Evolutionary conservation across 2,888 invertebrate species (phyloP).

Genomic region (Busseola fusca): DNA sequence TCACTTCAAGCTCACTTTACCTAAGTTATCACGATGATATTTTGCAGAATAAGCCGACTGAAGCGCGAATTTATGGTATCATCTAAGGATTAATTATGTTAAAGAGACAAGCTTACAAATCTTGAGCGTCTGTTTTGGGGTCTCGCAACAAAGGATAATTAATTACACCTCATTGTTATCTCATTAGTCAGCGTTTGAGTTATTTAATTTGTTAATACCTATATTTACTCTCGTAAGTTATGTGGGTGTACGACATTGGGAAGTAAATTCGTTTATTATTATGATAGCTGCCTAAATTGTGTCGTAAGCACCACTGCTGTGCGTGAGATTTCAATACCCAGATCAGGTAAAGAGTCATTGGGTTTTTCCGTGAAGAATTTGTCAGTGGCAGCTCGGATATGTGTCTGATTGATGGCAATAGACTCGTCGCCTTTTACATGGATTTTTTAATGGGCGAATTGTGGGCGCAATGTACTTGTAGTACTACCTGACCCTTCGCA

Average conservation of each 20-base stretch:
- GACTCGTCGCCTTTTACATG: background rate
- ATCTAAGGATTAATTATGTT: background rate
- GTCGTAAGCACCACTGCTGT: background rate
- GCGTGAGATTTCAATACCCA: too few relatives aligned
- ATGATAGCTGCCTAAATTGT: background rate
- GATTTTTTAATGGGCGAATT: too few relatives aligned
- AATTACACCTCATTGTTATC: constrained; percentile 1
- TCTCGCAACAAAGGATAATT: background rate
- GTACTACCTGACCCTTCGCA: too few relatives aligned
- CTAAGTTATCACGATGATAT: background rate
- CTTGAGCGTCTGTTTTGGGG: background rate
- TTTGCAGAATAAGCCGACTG: background rate
- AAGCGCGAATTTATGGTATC: background rate
- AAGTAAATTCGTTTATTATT: background rate
- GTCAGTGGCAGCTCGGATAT: too few relatives aligned
- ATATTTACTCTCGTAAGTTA: background rate
- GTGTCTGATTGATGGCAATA: background rate
- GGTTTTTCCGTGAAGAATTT: background rate
- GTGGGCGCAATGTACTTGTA: background rate
- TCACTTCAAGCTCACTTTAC: background rate
- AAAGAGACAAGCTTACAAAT: background rate
- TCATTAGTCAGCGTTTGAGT: background rate
- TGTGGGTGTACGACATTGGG: background rate
- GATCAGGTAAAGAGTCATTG: too few relatives aligned
- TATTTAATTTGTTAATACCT: background rate